These are phyloP conservation scores for Anabas testudineus DNA, from an alignment of 2,797 vertebrate genomes.

Conservation along the genomic window DNA sequence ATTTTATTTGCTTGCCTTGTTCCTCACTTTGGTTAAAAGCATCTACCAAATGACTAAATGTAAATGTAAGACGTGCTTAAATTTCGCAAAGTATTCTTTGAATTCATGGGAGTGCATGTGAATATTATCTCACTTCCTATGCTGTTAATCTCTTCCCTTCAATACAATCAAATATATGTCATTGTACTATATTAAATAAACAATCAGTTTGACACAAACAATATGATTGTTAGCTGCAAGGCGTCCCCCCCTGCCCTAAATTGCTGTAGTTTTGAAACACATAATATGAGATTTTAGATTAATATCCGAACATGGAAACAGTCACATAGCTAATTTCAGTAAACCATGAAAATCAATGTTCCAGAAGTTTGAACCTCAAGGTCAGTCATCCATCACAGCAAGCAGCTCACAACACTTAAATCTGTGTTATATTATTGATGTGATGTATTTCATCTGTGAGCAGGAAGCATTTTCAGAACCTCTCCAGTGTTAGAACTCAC, in stretches of 20 bases:
- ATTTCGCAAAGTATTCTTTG: conserved; percentile 14
- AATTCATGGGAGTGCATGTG: conserved; percentile 14
- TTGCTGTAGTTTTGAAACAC: conserved; percentile 2
- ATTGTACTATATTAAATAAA: conserved; percentile 46
- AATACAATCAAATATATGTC: conserved; percentile 28
- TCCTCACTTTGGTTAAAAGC: too few relatives aligned
- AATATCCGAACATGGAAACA: neutral
- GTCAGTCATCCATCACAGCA: neutral
- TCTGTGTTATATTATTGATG: neutral
- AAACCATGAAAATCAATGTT: neutral
- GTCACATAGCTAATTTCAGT: neutral
- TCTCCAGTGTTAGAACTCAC: neutral
- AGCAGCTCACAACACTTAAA: neutral
- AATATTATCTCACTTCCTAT: conserved; percentile 62
- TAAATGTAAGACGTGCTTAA: neutral
- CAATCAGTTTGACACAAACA: conserved; percentile 54
- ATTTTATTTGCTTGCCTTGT: neutral
- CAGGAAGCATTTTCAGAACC: neutral
- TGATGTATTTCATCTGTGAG: neutral
- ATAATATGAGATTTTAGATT: neutral
- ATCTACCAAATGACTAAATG: too few relatives aligned
- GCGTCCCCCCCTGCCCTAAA: conserved; percentile 4
- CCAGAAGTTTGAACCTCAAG: neutral
- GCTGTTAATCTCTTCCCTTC: too few relatives aligned
- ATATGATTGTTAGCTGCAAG: conserved; percentile 51